These are phyloP conservation scores for Trichonephila clavipes DNA, from an alignment of 1,140 invertebrate species.

Conservation along the genomic window DNA sequence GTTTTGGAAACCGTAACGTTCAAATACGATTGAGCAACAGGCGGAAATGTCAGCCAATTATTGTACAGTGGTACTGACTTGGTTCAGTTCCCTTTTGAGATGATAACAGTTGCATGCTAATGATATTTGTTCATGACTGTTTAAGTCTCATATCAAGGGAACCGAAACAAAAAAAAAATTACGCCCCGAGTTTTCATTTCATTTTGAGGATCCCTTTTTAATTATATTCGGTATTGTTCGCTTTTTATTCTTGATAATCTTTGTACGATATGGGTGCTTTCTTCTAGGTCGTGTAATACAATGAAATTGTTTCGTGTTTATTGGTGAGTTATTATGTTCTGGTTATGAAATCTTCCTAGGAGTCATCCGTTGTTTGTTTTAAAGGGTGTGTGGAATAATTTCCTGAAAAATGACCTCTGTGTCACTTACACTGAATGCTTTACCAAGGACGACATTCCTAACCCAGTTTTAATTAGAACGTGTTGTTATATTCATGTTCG, in stretches of 20 bases:
- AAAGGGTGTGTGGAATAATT: background rate
- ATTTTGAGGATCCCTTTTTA: background rate
- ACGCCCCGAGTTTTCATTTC: background rate
- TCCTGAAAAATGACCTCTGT: constrained; percentile 34
- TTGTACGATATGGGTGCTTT: background rate
- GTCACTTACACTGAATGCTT: background rate
- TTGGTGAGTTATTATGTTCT: background rate
- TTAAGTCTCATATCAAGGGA: background rate
- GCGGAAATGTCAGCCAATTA: background rate
- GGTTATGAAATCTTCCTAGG: background rate
- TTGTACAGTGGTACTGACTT: background rate
- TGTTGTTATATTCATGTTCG: background rate
- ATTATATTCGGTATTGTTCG: background rate
- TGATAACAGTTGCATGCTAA: background rate
- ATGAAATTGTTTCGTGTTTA: background rate
- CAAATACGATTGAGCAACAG: background rate
- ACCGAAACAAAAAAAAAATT: background rate
- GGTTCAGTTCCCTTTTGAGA: background rate
- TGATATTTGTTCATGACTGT: background rate
- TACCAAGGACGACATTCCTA: constrained; percentile 44
- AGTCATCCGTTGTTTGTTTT: background rate
- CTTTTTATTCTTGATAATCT: background rate
- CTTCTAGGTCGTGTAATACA: background rate
- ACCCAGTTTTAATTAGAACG: constrained; percentile 24
- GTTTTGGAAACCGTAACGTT: background rate